Conservation (phyloP, 2,888 invertebrate genomes). For the Cephus nigrinus region DNA sequence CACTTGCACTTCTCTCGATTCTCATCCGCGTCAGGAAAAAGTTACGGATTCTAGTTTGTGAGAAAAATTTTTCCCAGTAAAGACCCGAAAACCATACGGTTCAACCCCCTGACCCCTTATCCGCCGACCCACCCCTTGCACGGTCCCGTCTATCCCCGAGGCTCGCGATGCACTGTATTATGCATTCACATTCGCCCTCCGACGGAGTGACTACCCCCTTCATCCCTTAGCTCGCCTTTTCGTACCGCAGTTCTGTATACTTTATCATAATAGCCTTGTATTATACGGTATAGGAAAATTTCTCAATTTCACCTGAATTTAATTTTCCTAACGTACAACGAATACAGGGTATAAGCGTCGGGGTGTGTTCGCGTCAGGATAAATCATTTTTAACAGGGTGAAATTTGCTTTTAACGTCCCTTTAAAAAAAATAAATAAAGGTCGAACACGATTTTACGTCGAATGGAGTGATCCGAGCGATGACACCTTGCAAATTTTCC, state of each 20-base stretch:
- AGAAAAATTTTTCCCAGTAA: neutral
- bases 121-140: neutral
- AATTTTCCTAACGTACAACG: neutral
- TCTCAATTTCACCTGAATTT: conserved; percentile 14
- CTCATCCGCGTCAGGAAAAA: neutral
- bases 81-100: neutral
- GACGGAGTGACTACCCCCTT: conserved; percentile 23
- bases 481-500: neutral
- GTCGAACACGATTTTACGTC: neutral
- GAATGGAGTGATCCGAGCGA: neutral
- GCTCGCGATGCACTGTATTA: conserved; percentile 34
- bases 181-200: conserved; percentile 45
- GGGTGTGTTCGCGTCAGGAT: neutral
- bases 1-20: neutral
- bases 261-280: conserved; percentile 61
- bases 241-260: conserved; percentile 43
- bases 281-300: conserved; percentile 58
- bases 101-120: neutral
- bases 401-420: neutral
- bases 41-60: neutral
- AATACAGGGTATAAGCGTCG: neutral
- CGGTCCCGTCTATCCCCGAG: neutral
- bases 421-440: neutral
- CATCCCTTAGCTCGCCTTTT: neutral
- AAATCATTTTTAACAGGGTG: neutral